Evolutionary conservation across 2,797 vertebrate genomes (phyloP).

Genomic region (Fratercula arctica): DNA sequence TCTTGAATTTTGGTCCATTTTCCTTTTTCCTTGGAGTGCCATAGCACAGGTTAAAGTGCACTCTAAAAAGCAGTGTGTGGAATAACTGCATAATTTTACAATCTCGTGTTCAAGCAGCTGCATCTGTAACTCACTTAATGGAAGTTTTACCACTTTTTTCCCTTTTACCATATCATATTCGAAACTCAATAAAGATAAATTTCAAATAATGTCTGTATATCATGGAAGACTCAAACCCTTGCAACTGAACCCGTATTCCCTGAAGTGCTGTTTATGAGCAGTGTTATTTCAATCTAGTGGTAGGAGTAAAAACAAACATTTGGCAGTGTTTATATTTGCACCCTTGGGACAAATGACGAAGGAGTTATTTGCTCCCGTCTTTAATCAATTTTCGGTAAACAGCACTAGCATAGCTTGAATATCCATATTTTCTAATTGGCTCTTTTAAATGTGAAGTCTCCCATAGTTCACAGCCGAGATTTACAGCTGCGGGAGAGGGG

Average conservation of each 20-base stretch:
- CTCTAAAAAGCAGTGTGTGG: not conserved
- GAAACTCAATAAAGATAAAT: slow-evolving; percentile 39
- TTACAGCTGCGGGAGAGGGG: not conserved
- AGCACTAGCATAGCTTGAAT: not conserved
- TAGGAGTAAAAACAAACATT: not conserved
- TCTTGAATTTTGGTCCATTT: not conserved
- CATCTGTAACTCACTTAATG: slow-evolving; percentile 20
- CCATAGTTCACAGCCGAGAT: not conserved
- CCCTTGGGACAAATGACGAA: slow-evolving; percentile 36
- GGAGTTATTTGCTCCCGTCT: slow-evolving; percentile 10
- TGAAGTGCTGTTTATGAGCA: slow-evolving; percentile 18
- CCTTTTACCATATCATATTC: not conserved
- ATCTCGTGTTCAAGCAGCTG: not conserved
- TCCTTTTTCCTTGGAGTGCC: not conserved
- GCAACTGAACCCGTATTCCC: slow-evolving; percentile 9
- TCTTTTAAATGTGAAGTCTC: not conserved
- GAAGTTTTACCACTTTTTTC: not conserved
- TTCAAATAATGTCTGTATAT: not conserved
- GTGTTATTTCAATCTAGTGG: not conserved
- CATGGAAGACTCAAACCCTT: not conserved
- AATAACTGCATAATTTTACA: not conserved
- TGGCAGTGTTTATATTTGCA: not conserved
- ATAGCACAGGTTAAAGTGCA: not conserved
- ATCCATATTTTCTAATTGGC: slow-evolving; percentile 34
- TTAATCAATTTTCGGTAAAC: slow-evolving; percentile 21